A percentile compares a stretch with the other conserved stretches of the same genome.
These are phyloP conservation scores for Pangasius krempfi DNA, from an alignment of 2,797 vertebrate species.

Conservation along the genomic window DNA sequence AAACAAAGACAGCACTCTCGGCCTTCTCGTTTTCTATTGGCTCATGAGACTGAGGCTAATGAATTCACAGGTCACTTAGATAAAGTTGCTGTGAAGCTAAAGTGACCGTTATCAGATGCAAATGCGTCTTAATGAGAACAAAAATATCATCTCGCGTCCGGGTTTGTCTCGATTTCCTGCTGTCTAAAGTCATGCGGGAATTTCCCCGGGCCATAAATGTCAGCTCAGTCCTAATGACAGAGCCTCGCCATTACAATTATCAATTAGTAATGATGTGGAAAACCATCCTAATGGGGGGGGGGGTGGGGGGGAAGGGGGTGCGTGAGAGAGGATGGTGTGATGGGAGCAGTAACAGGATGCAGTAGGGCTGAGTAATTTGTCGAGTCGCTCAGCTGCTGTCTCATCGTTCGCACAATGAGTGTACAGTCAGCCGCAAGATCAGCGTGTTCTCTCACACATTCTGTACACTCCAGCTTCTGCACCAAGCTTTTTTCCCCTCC, in stretches of 20 bases:
- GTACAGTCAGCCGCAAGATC: neutral
- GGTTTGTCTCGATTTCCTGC: neutral
- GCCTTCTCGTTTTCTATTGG: neutral
- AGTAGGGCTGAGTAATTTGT: neutral
- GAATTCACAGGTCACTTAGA: neutral
- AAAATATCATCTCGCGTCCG: neutral
- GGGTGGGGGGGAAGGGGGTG: neutral
- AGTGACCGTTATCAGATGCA: neutral
- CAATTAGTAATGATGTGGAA: constrained; percentile 15
- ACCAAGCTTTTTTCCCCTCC: neutral
- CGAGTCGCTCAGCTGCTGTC: neutral
- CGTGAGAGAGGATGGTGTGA: neutral
- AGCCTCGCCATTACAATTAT: neutral
- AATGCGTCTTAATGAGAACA: neutral
- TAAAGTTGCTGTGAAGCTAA: neutral
- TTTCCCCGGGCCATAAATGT: neutral
- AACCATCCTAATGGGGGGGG: neutral
- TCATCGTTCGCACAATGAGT: neutral
- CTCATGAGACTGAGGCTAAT: no score
- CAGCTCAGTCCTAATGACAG: neutral
- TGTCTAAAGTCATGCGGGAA: neutral
- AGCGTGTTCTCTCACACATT: neutral
- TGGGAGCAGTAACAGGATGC: neutral
- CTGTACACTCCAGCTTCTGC: neutral
- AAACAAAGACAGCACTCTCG: no score